Evolutionary conservation across 2,888 invertebrate species (phyloP), one percentile per base, ranked within the genome.

Genomic region (Alloscopus bannaensis): DNA sequence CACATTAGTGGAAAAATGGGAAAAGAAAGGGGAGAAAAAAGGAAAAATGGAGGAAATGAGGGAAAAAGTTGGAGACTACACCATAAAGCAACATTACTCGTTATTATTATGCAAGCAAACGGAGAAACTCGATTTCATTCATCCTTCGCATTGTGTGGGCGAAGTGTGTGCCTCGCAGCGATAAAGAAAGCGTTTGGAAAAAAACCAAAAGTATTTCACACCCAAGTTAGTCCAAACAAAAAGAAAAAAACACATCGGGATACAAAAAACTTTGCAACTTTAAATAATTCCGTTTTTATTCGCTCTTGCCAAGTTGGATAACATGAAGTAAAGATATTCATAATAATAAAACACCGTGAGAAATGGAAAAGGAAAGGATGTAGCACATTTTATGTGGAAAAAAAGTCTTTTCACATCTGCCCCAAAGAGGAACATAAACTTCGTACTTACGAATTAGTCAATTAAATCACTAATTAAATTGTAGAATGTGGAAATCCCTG

Each of bases 391-490:
- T 42, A 42, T 42, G 42, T 18, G 42, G n/a, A n/a, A n/a, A n/a
- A n/a, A n/a, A n/a, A n/a, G n/a, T n/a, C n/a, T n/a, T n/a, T n/a
- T n/a, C n/a, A n/a, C n/a, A n/a, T n/a, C n/a, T n/a, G n/a, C n/a
- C n/a, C n/a, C n/a, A n/a, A n/a, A n/a, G n/a, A n/a, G n/a, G n/a
- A n/a, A n/a, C n/a, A 11, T 26, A 47, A 50, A 31, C 52, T 36
- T 62, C 55, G 64, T 62, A 72, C 72, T 72, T 45, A 65, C 64
- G 73, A 65, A 73, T 73, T 73, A 73, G 73, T 73, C 73, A 73
- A 73, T 73, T 73, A 73, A 73, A 73, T 73, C 73, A 73, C 65
- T 73, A 73, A 73, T 73, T 73, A 73, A 73, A 73, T 73, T 73
- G 64, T 65, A 73, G 73, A 47, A 65, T 73, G 73, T 55, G 31